A percentile compares a stretch with the other conserved stretches of the same genome.
Evolutionary conservation across 2,888 invertebrate genomes (phyloP).

Genomic region (Kryphioiulus occultus): DNA sequence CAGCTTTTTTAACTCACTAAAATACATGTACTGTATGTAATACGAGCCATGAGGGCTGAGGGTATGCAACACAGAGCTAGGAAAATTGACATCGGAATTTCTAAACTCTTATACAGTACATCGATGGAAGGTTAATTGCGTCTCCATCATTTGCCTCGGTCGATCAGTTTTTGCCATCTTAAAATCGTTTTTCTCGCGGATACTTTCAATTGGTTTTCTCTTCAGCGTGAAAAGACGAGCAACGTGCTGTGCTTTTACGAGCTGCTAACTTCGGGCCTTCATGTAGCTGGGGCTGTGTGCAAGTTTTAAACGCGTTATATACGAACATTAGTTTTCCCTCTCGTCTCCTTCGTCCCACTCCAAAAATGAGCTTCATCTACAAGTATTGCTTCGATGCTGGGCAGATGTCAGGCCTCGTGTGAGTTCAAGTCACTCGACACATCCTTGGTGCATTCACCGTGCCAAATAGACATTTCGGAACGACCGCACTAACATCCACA

Average conservation of each 20-base stretch:
- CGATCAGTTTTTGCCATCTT: not conserved
- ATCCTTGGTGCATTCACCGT: not conserved
- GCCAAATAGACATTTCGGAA: not conserved
- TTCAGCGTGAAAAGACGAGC: not conserved
- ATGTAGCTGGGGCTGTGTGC: not conserved
- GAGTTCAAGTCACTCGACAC: not conserved
- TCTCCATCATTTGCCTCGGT: not conserved
- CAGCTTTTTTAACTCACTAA: too few relatives aligned
- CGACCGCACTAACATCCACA: not conserved
- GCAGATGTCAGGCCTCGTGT: conserved; percentile 1
- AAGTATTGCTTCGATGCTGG: not conserved
- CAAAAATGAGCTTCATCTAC: not conserved
- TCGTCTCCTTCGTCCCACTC: not conserved
- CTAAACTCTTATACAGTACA: too few relatives aligned
- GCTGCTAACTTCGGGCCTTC: conserved; percentile 14
- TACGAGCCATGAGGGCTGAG: too few relatives aligned
- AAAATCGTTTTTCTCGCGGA: not conserved
- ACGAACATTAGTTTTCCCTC: too few relatives aligned
- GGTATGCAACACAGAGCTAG: too few relatives aligned
- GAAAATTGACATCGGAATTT: too few relatives aligned
- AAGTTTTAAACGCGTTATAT: not conserved
- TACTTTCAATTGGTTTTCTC: not conserved
- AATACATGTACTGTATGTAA: too few relatives aligned
- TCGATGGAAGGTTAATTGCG: not conserved
- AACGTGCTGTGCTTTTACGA: not conserved